Percentiles rank a stretch among this genome's conserved stretches.
These are phyloP conservation scores for Podilymbus podiceps DNA, from an alignment of 2,113 vertebrate species.

Conservation along the genomic window DNA sequence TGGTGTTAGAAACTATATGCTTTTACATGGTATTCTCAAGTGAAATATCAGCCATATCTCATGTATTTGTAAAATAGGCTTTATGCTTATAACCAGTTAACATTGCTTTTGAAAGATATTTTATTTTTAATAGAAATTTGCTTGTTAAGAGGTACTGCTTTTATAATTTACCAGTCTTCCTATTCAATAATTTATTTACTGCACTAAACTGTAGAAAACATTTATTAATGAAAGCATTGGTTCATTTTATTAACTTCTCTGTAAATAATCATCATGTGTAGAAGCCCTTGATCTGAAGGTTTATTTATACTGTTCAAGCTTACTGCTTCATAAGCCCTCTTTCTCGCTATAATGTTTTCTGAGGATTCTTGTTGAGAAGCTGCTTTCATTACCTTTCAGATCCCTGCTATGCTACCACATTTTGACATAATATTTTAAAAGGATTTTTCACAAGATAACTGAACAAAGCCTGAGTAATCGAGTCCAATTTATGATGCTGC, in stretches of 20 bases:
- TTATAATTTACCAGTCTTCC: not conserved
- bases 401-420: not conserved
- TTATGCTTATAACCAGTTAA: not conserved
- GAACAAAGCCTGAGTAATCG: not conserved
- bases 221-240: not conserved
- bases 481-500: not conserved
- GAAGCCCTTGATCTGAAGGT: not conserved
- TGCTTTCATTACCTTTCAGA: not conserved
- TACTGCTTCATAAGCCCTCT: not conserved
- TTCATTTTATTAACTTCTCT: not conserved
- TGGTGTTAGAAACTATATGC: not conserved
- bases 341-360: not conserved
- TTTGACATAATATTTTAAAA: not conserved
- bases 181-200: not conserved
- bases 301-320: not conserved
- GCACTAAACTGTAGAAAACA: not conserved
- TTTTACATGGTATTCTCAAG: not conserved
- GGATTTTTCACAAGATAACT: not conserved
- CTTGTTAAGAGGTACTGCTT: not conserved
- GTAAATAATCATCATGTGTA: not conserved
- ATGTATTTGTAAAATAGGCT: not conserved
- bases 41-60: not conserved
- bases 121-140: not conserved
- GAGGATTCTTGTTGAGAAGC: not conserved
- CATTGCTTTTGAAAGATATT: not conserved